Percentiles rank a stretch among this genome's conserved stretches.
phyloP scores from a whole-genome alignment of 2,797 vertebrate species.

The Taeniopygia guttata region DNA sequence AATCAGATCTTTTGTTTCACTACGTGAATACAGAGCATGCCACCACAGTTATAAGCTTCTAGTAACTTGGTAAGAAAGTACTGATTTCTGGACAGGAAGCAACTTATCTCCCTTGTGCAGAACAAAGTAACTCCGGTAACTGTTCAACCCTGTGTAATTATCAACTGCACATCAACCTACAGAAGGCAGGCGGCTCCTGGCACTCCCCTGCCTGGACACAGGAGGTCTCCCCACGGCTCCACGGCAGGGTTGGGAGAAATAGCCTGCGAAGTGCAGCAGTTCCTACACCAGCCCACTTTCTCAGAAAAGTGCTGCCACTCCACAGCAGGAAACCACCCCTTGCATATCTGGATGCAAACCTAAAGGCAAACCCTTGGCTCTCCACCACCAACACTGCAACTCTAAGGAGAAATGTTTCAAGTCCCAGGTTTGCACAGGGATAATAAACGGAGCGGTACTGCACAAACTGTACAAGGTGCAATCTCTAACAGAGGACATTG shows the following conservation, averaged over 20 bases:
- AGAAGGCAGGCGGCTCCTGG: not conserved
- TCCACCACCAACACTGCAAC: rapidly evolving
- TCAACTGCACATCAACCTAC: not conserved
- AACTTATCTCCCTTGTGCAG: not conserved
- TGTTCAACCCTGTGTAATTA: not conserved
- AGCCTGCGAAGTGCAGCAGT: not conserved
- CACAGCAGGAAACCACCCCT: not conserved
- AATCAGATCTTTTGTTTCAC: not conserved
- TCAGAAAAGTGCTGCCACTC: rapidly evolving
- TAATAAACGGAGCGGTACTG: not conserved
- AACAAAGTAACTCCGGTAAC: not conserved
- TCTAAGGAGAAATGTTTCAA: not conserved
- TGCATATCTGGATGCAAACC: not conserved
- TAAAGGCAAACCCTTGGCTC: not conserved
- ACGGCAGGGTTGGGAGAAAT: not conserved
- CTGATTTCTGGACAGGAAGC: not conserved
- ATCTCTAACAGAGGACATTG: not conserved
- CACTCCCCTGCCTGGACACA: not conserved
- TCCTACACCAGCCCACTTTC: not conserved
- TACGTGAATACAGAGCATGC: not conserved
- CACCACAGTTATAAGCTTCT: not conserved
- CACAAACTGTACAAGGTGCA: not conserved
- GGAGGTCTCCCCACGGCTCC: rapidly evolving
- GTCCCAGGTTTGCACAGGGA: not conserved
- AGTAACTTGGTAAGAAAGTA: not conserved